Percentiles rank a stretch among this genome's conserved stretches.
phyloP scores from a whole-genome alignment of 1,140 invertebrate genomes.

The Gyrodactylus salaris region DNA sequence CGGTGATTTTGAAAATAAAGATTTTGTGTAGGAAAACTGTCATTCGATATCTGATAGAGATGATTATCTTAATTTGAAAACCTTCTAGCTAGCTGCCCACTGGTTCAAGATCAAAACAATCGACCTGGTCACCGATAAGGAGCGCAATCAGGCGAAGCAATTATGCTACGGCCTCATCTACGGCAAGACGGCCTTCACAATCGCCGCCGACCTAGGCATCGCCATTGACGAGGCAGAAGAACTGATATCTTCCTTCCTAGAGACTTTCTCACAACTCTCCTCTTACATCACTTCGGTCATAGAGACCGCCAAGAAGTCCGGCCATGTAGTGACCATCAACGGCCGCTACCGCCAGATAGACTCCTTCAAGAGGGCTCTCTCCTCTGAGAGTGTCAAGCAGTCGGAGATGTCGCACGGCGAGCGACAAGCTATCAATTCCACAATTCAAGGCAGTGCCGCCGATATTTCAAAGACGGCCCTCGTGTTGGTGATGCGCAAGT shows the following conservation, averaged over 20 bases:
- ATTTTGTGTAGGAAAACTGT: no score
- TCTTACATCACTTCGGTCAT: conserved; percentile 32
- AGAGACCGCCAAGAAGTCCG: conserved; percentile 31
- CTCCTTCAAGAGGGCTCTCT: neutral
- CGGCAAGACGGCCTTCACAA: conserved; percentile 54
- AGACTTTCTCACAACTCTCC: conserved; percentile 20
- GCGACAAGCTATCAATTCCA: conserved; percentile 67
- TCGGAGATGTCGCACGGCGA: conserved; percentile 30
- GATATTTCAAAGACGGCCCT: conserved; percentile 69
- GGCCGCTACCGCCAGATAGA: conserved; percentile 37
- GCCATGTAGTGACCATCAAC: conserved; percentile 46
- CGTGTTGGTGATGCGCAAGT: conserved; percentile 28
- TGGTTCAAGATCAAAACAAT: conserved; percentile 35
- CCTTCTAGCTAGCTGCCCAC: conserved; percentile 37
- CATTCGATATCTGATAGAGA: no score
- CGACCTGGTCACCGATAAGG: conserved; percentile 30
- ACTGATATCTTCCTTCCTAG: neutral
- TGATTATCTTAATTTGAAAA: no score
- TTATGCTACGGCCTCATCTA: conserved; percentile 87
- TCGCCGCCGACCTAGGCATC: conserved; percentile 46
- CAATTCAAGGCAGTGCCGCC: conserved; percentile 68
- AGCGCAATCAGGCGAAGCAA: conserved; percentile 47
- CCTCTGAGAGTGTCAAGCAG: neutral
- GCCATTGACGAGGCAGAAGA: conserved; percentile 35
- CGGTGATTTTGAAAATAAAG: no score